Percentiles rank a stretch among this genome's conserved stretches.
Evolutionary conservation across 2,888 invertebrate species (phyloP).

Genomic region (Rhamphomyia laevipes): DNA sequence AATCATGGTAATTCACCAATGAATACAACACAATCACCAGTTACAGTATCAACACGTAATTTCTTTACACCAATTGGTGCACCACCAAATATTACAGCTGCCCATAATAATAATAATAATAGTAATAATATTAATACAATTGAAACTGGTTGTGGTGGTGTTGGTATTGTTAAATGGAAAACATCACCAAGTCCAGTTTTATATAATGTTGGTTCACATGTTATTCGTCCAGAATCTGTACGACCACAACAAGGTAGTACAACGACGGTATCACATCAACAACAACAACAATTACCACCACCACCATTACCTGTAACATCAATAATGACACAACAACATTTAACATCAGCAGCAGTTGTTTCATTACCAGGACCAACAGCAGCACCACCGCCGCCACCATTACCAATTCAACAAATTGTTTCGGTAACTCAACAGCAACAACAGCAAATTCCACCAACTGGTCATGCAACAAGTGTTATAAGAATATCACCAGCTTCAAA

Average conservation of each 20-base stretch:
- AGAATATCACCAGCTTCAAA: constrained; percentile 59
- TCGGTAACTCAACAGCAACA: constrained; percentile 9
- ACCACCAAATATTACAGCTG: too few species aligned
- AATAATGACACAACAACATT: background rate
- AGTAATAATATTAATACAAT: constrained; percentile 15
- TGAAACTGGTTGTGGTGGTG: background rate
- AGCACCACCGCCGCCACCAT: constrained; percentile 43
- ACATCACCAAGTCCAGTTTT: constrained; percentile 34
- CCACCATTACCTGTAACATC: background rate
- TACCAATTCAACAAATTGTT: constrained; percentile 27
- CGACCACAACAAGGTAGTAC: constrained; percentile 20
- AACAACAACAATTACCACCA: constrained; percentile 8
- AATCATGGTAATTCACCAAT: constrained; percentile 56
- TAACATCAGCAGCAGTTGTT: constrained; percentile 47
- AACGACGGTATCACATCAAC: constrained; percentile 13
- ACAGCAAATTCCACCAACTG: constrained; percentile 33
- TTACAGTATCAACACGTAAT: constrained; percentile 66
- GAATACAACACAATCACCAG: constrained; percentile 50
- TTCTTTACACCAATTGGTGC: constrained; percentile 85
- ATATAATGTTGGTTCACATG: constrained; percentile 29
- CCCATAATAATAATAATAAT: constrained; percentile 2
- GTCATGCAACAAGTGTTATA: constrained; percentile 66
- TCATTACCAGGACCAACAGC: constrained; percentile 39
- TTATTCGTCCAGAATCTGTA: constrained; percentile 29
- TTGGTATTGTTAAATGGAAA: constrained; percentile 28